Percentiles rank a stretch among this genome's conserved stretches.
These are phyloP conservation scores for Heterodera filipjevi DNA, from an alignment of 2,888 invertebrate genomes.

Conservation along the genomic window DNA sequence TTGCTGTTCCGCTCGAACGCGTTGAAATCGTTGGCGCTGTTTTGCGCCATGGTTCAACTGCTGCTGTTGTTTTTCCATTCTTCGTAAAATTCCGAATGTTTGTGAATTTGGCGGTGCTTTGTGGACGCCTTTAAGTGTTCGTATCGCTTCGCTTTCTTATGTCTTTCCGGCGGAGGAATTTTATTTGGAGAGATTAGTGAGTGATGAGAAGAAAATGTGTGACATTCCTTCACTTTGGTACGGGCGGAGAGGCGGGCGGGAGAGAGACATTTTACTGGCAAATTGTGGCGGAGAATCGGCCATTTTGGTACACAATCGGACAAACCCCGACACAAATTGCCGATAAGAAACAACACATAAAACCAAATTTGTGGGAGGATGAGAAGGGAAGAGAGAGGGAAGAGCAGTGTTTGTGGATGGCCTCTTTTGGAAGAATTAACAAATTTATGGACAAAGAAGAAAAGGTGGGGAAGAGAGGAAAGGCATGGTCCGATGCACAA, in stretches of 20 bases:
- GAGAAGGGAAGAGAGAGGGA: too few species aligned
- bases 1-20: not conserved
- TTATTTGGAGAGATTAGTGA: not conserved
- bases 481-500: not conserved
- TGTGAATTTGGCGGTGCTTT: not conserved
- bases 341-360: constrained; percentile 5
- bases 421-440: not conserved
- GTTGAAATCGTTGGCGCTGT: not conserved
- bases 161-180: not conserved
- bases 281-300: not conserved
- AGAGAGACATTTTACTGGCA: not conserved
- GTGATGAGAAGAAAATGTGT: not conserved
- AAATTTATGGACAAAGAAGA: not conserved
- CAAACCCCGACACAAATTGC: not conserved
- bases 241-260: not conserved
- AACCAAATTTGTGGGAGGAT: not conserved
- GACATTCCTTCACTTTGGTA: not conserved
- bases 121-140: not conserved
- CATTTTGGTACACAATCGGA: not conserved
- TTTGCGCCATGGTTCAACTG: not conserved
- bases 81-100: not conserved
- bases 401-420: not conserved
- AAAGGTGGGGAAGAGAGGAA: not conserved
- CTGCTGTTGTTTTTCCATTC: not conserved
- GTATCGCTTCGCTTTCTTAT: not conserved